Base-by-base conservation (phyloP, 2,888 invertebrate genomes). In the Archaeoteleia sp. region DNA sequence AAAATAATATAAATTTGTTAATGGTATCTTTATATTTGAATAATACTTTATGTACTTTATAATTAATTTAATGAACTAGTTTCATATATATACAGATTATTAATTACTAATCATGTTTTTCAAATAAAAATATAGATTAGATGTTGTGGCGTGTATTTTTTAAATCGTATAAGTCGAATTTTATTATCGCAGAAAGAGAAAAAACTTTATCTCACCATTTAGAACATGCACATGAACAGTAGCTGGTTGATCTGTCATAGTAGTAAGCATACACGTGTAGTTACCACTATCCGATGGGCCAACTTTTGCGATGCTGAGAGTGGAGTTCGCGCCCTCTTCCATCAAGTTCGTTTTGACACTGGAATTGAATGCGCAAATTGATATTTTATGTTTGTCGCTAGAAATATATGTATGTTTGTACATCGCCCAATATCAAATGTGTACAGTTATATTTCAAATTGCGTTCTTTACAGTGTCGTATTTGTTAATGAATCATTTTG, bases 201-300 rank as follows among this genome's bases (percentile, higher is more conserved):
- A n/a, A 7, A 29, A n/a, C 12, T 2, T 13, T 6, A 14, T 62
- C 85, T 86, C 82, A 88, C 88, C 88, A 80, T 88, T 87, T 62
- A 88, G 82, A 63, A 88, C 87, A 76, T 88, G 88, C 66, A 88
- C 87, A 73, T 87, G 86, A 70, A 87, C 85, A 32, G 86, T 87
- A 57, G 86, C 86, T 39, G 86, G 86, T 66, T 86, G 82, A 65
- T 86, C 83, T 46, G 86, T 83, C 79, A 85, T 85, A 62, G 85
- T 85, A 69, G 86, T 85, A 51, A 86, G 80, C 60, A 86, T 83
- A 78, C 88, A 88, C 29, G 87, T 87, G 82, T 88, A 88, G 79
- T 88, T 87, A 46, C 88, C 88, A 65, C 86, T 86, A 79, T 87
- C 88, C 69, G 80, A 79, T 74, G 85, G 85, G 66, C 84, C 85